Evolutionary conservation across 2,888 invertebrate genomes (phyloP).

Genomic region (Torymus aiolomorphi): DNA sequence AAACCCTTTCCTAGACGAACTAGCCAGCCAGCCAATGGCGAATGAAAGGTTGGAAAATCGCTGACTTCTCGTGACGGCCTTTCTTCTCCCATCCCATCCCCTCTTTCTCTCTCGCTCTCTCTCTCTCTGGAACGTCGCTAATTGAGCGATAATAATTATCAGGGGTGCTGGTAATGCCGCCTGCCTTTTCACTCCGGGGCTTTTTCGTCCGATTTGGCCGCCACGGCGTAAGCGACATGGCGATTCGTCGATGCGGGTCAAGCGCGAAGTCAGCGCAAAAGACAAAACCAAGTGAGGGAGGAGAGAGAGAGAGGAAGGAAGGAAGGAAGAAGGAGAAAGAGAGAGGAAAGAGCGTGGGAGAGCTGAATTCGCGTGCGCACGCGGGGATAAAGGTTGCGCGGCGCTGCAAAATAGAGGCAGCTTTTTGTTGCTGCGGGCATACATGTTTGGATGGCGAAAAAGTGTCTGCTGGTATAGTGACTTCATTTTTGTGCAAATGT

Average conservation of each 20-base stretch:
- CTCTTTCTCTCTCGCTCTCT: conserved; percentile 18
- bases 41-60: conserved; percentile 62
- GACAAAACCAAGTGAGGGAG: conserved; percentile 39
- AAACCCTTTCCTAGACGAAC: no score
- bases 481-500: no score
- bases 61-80: conserved; percentile 66
- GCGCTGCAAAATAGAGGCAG: conserved; percentile 6
- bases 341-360: not conserved
- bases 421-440: no score
- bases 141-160: conserved; percentile 70
- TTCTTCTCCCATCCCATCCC: conserved; percentile 3
- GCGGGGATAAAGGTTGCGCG: no score
- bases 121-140: conserved; percentile 59
- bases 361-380: conserved; percentile 3
- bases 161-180: conserved; percentile 26
- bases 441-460: no score
- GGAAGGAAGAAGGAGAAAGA: not conserved
- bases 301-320: not conserved
- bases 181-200: conserved; percentile 5
- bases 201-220: conserved; percentile 36
- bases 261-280: conserved; percentile 64
- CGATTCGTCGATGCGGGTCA: conserved; percentile 67
- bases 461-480: no score
- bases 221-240: conserved; percentile 50
- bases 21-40: not conserved